Base-by-base conservation (phyloP, 2,888 invertebrate genomes). In the Pseudeuparius sepicola region DNA sequence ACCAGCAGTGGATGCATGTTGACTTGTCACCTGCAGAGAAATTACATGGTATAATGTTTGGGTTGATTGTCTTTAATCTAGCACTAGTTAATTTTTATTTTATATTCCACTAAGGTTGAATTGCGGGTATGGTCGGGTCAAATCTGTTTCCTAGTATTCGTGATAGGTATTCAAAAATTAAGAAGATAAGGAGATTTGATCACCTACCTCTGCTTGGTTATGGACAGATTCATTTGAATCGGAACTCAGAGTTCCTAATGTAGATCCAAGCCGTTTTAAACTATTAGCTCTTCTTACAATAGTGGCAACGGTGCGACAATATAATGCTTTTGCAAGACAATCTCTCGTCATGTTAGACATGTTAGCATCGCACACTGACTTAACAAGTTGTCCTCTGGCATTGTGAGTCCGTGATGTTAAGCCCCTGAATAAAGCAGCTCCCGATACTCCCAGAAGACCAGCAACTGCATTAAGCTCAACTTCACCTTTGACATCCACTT, bases 251-350 rank as follows among this genome's bases (percentile, higher is more conserved):
- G 92, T 89, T 9, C 73, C 72, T 24, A 86, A 67, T 13, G 85
- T 85, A 2, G 85, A 85, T 23, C 87, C 87, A 28, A 87, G 67
- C 39, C 85, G 72, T 63, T 90, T 89, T 18, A 92, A 68, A 51
- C 89, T 92, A 61, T 94, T 94, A 34, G 92, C 90, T 51, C 93
- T 71, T 18, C 92, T 73, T 15, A 93, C 88, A 50, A 94, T 90
- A 13, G 93, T 92, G 11, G 89, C 89, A 11, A 93, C 89, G 6
- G 92, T 92, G 48, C 93, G 81, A 59, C 89, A 90, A 64, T 93
- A 94, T 17, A 94, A 70, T 11, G 93, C 90, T 64, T 89, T 88
- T 17, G 90, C 87, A 49, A 92, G 67, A 39, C 87, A 81, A 65
- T 93, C 86, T 48, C 92, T 70, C n/a, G 85, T 84, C 70, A 79